Evolutionary conservation across 2,113 vertebrate species (phyloP), one percentile per base, ranked within the genome.

Genomic region (Herpailurus yagouaroundi): DNA sequence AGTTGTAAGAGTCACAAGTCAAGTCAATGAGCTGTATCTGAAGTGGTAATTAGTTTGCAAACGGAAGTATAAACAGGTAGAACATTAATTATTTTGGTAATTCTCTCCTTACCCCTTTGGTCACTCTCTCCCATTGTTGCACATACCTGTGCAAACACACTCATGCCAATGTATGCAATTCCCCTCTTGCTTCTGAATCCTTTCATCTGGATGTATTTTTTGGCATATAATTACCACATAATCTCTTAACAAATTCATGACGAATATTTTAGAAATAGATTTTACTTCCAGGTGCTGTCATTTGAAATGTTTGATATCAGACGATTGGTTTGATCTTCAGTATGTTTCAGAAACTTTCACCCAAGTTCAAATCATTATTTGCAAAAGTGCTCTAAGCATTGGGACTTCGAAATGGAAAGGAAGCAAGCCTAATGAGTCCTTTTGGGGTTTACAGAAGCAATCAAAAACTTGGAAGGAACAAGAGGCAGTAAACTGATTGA

Each of bases 371-470:
- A 93, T 66, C 90, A 96, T 98, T 96, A 82, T 98, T 96, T 97
- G 92, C 27, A 96, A 97, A 97, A 97, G 38, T 91, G 55, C 48
- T 98, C 38, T 87, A 97, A 98, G 93, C 50, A 36, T 23, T 85
- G 91, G 89, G 93, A 83, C 80, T 92, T 52, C 0, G 23, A 96
- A 97, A 97, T 91, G 91, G 91, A 98, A 96, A 21, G 76, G 84
- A 95, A 97, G 93, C 85, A 93, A 96, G n/a, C 55, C 91, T 98
- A 98, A 98, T 98, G 94, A 98, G 81, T 97, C 92, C 97, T 98
- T 98, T 96, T 96, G 97, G 96, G 91, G 95, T 96, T 98, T 98
- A 94, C 55, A 96, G 60, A 96, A 98, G 96, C 97, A 96, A 96
- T 98, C 90, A 97, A 98, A 98, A 98, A 45, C 95, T 98, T 95